Percentiles rank a stretch among this genome's conserved stretches.
Evolutionary conservation across 2,888 invertebrate species (phyloP).

Genomic region (Acanthoscelides obtectus): DNA sequence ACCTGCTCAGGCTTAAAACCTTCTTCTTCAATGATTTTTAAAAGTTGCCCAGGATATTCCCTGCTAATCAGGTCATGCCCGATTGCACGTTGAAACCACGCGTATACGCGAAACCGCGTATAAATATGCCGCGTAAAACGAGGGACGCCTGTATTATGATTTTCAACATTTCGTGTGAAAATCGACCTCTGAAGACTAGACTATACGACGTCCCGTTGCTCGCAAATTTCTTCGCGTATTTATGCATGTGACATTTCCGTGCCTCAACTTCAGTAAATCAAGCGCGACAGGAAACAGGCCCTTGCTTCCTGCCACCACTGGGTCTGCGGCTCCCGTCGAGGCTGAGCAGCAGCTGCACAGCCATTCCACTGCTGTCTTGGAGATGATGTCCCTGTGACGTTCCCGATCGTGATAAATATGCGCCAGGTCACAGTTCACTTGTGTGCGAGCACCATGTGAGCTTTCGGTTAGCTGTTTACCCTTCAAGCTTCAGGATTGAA

Average conservation of each 20-base stretch:
- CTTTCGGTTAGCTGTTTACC: not conserved
- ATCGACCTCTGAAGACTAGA: no score
- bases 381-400: not conserved
- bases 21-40: no score
- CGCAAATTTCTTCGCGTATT: not conserved
- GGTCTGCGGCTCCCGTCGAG: not conserved
- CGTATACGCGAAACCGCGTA: no score
- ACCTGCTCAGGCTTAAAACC: no score
- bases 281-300: not conserved
- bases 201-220: not conserved
- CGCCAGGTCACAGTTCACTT: not conserved
- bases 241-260: not conserved
- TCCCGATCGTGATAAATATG: not conserved
- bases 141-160: no score
- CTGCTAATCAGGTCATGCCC: no score
- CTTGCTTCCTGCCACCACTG: not conserved
- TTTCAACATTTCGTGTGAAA: no score
- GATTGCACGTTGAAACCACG: no score
- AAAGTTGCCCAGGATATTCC: no score
- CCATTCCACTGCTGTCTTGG: not conserved
- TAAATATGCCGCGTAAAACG: no score
- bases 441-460: not conserved
- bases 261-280: not conserved
- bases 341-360: not conserved
- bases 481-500: no score